Percentiles rank a stretch among this genome's conserved stretches.
Evolutionary conservation across 2,113 vertebrate species (phyloP).

Genomic region (Ovis canadensis): DNA sequence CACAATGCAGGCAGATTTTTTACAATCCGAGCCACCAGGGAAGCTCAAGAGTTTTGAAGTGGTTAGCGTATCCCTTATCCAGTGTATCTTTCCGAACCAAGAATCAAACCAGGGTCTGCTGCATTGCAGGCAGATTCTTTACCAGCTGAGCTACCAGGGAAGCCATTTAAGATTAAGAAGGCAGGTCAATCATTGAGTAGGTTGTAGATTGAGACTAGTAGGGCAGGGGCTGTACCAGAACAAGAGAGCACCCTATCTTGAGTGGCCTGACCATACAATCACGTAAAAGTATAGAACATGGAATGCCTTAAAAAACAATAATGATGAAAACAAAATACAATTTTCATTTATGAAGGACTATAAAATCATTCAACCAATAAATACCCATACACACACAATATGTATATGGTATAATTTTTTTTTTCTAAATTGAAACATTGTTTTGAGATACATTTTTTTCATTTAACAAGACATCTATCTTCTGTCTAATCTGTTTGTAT

Average conservation of each 20-base stretch:
- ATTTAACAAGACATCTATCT: not conserved
- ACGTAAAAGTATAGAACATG: not conserved
- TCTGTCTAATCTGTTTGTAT: not conserved
- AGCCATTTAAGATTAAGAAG: not conserved
- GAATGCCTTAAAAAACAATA: not conserved
- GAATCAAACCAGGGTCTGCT: not conserved
- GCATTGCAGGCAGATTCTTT: not conserved
- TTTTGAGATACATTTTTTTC: not conserved
- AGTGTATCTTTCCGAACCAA: rapidly evolving
- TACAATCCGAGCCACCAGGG: not conserved
- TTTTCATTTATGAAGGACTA: not conserved
- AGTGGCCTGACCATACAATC: not conserved
- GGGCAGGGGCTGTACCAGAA: not conserved
- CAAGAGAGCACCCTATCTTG: not conserved
- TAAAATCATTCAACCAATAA: not conserved
- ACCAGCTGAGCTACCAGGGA: not conserved
- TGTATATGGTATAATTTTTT: not conserved
- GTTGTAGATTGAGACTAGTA: not conserved
- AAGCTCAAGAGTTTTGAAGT: not conserved
- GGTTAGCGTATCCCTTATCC: not conserved
- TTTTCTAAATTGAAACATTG: not conserved
- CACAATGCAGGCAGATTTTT: not conserved
- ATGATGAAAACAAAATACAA: not conserved
- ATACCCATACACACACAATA: not conserved
- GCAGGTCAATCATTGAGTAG: not conserved